Conservation (phyloP, 2,113 vertebrate genomes). For the Cryptotis parvus region DNA sequence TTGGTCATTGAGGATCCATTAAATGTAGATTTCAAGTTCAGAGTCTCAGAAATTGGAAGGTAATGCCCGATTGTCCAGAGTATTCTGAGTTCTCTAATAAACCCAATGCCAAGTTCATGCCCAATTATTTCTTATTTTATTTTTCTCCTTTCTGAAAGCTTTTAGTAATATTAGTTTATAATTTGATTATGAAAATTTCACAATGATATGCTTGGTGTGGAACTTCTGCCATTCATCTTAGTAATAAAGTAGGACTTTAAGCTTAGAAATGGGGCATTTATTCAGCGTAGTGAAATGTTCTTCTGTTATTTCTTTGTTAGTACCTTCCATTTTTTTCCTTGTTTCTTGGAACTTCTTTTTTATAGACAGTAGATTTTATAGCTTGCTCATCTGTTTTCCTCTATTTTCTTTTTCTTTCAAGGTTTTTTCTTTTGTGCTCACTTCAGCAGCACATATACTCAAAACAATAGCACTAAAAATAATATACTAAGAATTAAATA, state of each 20-base stretch:
- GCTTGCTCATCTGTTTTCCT: conserved; percentile 36
- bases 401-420: conserved; percentile 8
- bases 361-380: conserved; percentile 26
- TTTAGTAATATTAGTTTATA: conserved; percentile 1
- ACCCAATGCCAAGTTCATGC: not conserved
- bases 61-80: not conserved
- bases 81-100: conserved; percentile 16
- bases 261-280: not conserved
- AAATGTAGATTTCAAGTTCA: conserved; percentile 58
- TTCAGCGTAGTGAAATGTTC: conserved; percentile 35
- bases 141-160: conserved; percentile 4
- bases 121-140: conserved; percentile 34
- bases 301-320: conserved; percentile 39
- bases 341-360: conserved; percentile 33
- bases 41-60: conserved; percentile 43
- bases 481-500: too few relatives aligned
- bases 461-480: too few relatives aligned
- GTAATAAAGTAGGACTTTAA: conserved; percentile 18
- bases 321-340: conserved; percentile 26
- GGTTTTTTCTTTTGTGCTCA: too few relatives aligned
- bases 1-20: conserved; percentile 40
- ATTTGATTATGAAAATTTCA: conserved; percentile 54
- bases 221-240: conserved; percentile 28
- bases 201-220: not conserved
- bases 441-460: too few relatives aligned